Base-by-base conservation (phyloP, 2,888 invertebrate genomes). In the Drosophila subsilvestris region DNA sequence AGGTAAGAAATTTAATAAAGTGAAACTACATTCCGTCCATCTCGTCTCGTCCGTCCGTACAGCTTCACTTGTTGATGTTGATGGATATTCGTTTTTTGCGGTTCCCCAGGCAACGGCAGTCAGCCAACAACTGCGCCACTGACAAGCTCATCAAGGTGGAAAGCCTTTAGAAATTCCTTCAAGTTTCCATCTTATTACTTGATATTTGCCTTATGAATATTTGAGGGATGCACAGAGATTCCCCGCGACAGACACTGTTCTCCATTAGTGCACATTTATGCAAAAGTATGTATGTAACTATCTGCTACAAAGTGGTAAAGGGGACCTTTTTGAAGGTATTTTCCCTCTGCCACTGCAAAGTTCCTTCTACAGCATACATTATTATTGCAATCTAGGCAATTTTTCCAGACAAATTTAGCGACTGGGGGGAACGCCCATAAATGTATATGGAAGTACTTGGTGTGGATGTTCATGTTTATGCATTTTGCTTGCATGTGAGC, bases 1-100 rank as follows among this genome's bases (percentile, higher is more conserved):
- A 63, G 66, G 27, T 63, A 65, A 61, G 62, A 78, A 87, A 85
- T 81, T 87, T 81, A 87, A 84, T 81, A 84, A 78, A 73, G 51
- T 54, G 25, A 47, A 76, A 72, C 61, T 65, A 75, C 71, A 63
- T 72, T 77, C 63, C 54, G 61, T 55, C 58, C 66, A 59, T 56
- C 25, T 3, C 20, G 20, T 77, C 63, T n/a, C 53, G 61, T 77
- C 61, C 53, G 61, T 55, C 60, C 66, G 62, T 56, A 54, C 63
- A 65, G 54, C 32, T 63, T 62, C 56, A 69, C 74, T 72, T 79
- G 78, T 77, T 85, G 74, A 74, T 81, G 79, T 47, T 69, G 82
- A 84, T 84, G 70, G 63, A 85, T 81, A 37, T 7, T n/a, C 37
- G 37, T 37, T 70, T 60, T 57, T 29, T 71, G 74, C 37, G 63